These are phyloP conservation scores for Cryptoleucopteryx plumbea DNA, from an alignment of 2,113 vertebrate species.

Conservation along the genomic window DNA sequence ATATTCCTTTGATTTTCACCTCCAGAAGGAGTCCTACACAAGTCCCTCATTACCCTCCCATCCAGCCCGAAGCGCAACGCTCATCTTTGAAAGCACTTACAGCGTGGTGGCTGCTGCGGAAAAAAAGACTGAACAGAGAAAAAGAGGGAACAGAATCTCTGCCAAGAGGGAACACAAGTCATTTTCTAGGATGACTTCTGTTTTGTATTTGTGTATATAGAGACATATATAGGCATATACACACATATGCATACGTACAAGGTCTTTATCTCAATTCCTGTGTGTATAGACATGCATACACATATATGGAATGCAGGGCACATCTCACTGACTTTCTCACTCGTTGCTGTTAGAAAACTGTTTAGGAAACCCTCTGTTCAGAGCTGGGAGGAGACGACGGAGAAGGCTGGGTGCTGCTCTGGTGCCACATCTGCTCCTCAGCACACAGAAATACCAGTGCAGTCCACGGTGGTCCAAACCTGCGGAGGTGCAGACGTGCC, in stretches of 20 bases:
- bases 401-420: not conserved
- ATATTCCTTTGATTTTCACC: not conserved
- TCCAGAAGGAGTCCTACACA: not conserved
- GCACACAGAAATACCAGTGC: fast-evolving
- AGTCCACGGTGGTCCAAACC: not conserved
- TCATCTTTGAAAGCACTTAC: not conserved
- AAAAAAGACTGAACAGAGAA: not conserved
- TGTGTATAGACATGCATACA: no score
- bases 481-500: fast-evolving
- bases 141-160: not conserved
- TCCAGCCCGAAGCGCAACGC: not conserved
- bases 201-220: not conserved
- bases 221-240: not conserved
- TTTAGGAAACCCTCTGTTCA: not conserved
- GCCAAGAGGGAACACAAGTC: not conserved
- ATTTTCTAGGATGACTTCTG: not conserved
- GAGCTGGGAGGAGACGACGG: not conserved
- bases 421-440: not conserved
- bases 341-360: not conserved
- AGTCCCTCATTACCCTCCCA: not conserved
- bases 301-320: not conserved
- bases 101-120: fast-evolving
- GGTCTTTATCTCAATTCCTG: not conserved
- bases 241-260: fast-evolving
- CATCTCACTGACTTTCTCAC: not conserved